Percentiles rank a stretch among this genome's conserved stretches.
phyloP scores from a whole-genome alignment of 2,797 vertebrate species.

The Darevskia nairensis region DNA sequence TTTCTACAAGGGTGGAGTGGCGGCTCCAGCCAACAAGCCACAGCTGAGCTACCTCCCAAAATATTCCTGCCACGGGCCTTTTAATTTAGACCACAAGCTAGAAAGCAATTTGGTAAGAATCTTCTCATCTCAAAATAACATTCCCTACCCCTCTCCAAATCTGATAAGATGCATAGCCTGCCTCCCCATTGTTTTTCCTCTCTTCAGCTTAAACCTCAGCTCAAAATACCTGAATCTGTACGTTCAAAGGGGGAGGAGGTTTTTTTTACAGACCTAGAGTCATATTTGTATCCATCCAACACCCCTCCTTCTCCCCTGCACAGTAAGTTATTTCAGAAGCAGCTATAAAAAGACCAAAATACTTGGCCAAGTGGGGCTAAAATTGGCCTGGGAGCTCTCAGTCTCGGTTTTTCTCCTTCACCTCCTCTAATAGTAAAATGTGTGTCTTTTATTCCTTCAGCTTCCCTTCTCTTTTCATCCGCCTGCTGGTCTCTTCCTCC shows the following conservation, averaged over 20 bases:
- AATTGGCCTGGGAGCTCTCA: constrained; percentile 81
- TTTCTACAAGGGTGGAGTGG: background rate
- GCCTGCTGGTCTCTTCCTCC: background rate
- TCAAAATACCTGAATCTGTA: background rate
- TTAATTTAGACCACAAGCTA: constrained; percentile 55
- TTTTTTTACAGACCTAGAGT: background rate
- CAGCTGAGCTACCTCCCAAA: constrained; percentile 48
- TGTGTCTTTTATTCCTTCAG: constrained; percentile 68
- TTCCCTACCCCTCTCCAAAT: rapidly evolving
- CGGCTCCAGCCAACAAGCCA: constrained; percentile 1
- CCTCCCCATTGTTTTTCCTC: rapidly evolving
- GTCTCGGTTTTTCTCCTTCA: constrained; percentile 53
- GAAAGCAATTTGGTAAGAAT: constrained; percentile 33
- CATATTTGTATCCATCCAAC: background rate
- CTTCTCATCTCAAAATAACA: constrained; percentile 44
- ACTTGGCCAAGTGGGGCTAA: constrained; percentile 84
- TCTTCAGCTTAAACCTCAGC: too few relatives aligned
- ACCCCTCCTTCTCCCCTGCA: background rate
- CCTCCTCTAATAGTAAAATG: constrained; percentile 75
- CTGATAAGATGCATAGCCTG: rapidly evolving
- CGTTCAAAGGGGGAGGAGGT: background rate
- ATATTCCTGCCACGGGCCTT: constrained; percentile 22
- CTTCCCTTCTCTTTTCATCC: background rate
- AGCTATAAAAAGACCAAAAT: constrained; percentile 80
- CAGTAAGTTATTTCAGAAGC: constrained; percentile 71